Evolutionary conservation across 1,140 invertebrate species (phyloP), one percentile per base, ranked within the genome.

Genomic region (Zaprionus vittiger): DNA sequence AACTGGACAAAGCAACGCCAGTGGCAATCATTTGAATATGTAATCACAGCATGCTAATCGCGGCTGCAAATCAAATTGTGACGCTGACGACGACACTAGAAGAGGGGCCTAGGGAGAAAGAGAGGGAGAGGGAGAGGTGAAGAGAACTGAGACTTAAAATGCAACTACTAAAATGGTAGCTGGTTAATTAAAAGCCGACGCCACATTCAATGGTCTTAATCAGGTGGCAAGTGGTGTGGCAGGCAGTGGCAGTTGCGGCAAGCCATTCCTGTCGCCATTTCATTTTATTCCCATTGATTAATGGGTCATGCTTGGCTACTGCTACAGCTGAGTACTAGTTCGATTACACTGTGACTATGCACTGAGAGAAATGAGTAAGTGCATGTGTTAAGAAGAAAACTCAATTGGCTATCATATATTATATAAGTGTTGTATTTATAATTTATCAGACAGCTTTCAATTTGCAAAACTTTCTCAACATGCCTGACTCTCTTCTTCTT

Each of bases 1-100:
- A n/a, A 56, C 44, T 47, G 26, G 22, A 59, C 65, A 31, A 70
- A 69, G 54, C 38, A 54, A 66, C 73, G 81, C 84, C 81, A 83
- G 65, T 79, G 81, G 84, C 84, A 84, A 90, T 76, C 85, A 89
- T 90, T 89, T 89, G 80, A 84, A 90, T 75, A 64, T 84, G 80
- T 74, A 87, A 87, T 80, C 83, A 54, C 52, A 79, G 83, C n/a
- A 64, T 70, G 73, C 70, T 86, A 87, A 86, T 86, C 83, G 83
- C 68, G 66, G 47, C 63, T 71, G 66, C 78, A 89, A 87, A 83
- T 87, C 83, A 86, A 86, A 74, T 82, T 81, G 75, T 70, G 71
- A 79, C 77, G 76, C 34, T 65, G 55, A 63, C 61, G 41, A 47
- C 20, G 47, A 14, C n/a, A 12, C 4, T 24, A 12, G 6, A 47